Percentiles rank a stretch among this genome's conserved stretches.
Evolutionary conservation across 2,113 vertebrate species (phyloP).

Genomic region (Bucco capensis): DNA sequence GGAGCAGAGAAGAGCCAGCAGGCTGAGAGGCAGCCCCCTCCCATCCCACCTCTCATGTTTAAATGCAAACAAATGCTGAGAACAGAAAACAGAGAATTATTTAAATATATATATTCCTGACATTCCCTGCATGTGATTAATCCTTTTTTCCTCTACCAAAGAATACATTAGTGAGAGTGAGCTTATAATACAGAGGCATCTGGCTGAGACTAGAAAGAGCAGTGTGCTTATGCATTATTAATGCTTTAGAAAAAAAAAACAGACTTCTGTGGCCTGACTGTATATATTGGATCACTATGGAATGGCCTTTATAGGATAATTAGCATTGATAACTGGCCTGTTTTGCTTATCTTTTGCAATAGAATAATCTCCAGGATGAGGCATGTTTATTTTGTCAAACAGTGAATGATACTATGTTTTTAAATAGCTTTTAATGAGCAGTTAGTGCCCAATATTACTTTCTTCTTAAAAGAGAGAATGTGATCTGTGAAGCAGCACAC

Average conservation of each 20-base stretch:
- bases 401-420: background rate
- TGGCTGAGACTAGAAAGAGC: slow-evolving; percentile 30
- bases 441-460: background rate
- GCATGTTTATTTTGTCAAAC: slow-evolving; percentile 7
- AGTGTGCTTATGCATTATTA: slow-evolving; percentile 45
- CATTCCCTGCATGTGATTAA: background rate
- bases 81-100: background rate
- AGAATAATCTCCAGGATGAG: background rate
- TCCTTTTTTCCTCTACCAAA: background rate
- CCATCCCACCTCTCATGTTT: background rate
- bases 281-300: background rate
- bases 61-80: slow-evolving; percentile 1
- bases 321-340: background rate
- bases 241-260: background rate
- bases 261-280: background rate
- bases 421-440: background rate
- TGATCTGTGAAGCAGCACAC: background rate
- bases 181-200: slow-evolving; percentile 36
- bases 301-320: slow-evolving; percentile 4
- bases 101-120: background rate
- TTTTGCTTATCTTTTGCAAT: slow-evolving; percentile 35
- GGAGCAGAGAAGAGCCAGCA: background rate
- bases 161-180: background rate
- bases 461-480: background rate
- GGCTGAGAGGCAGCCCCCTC: background rate